Base-by-base conservation (phyloP, 1,140 invertebrate species). In the Melitaea cinxia region DNA sequence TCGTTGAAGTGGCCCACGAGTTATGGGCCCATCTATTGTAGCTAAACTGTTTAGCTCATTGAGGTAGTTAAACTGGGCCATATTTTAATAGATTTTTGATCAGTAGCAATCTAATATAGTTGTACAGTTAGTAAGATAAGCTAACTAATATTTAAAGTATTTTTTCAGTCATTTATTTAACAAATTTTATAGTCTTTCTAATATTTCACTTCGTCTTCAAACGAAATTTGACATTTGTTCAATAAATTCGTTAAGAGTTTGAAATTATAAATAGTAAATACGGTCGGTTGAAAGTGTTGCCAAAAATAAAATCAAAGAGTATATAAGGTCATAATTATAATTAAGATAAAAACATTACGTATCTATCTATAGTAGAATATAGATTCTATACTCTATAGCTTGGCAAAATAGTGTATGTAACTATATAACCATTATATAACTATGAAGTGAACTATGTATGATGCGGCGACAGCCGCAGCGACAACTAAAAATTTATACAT, bases 41-140 rank as follows among this genome's bases (percentile, higher is more conserved):
- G 95, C 91, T 55, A 95, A 91, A 91, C 92, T 96, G 70, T 95
- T 95, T 21, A 96, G 88, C 78, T 96, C 95, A 77, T 95, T 96
- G 39, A 95, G 91, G 83, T 94, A 96, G 77, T 94, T 94, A 72
- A 96, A 94, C 75, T 96, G 95, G 28, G 95, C 93, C 96, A 96
- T 96, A 6, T 67, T 73, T 74, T 45, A 12, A 35, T 1, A 33
- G 4, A 2, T 50, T n/a, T 28, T 19, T 33, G 24, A 17, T 37
- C 1, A 26, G 17, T 24, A 26, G 23, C 33, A 30, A 9, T 21
- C 6, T 15, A 47, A 47, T 24, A 30, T 19, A 30, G 4, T 49
- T 7, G 6, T 35, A 52, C 6, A 1, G 26, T 52, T 52, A 52
- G 52, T 33, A 50, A 60, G 10, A 12, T 28, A 52, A n/a, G 17